Percentiles rank a stretch among this genome's conserved stretches.
Evolutionary conservation across 2,888 invertebrate species (phyloP).

Genomic region (Protophormia terraenovae): DNA sequence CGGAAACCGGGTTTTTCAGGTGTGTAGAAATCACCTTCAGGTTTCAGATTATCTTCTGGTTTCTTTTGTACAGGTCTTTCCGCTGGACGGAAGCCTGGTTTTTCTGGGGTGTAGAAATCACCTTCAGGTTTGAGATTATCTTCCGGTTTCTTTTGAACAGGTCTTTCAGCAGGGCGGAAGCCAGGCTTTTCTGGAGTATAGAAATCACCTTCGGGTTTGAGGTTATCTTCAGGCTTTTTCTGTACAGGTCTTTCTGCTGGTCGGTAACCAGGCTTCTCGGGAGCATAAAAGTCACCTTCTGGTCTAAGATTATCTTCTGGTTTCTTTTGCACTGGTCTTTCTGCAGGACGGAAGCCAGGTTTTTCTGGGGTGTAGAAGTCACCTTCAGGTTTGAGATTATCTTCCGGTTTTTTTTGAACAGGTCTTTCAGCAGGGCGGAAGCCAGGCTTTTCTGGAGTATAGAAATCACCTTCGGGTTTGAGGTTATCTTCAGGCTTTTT

Average conservation of each 20-base stretch:
- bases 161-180: slow-evolving; percentile 81
- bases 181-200: slow-evolving; percentile 76
- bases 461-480: slow-evolving; percentile 84
- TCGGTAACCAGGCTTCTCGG: no score
- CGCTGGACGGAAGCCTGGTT: slow-evolving; percentile 44
- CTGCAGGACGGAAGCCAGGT: slow-evolving; percentile 73
- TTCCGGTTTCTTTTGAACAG: slow-evolving; percentile 82
- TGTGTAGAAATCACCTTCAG: slow-evolving; percentile 72
- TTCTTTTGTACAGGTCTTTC: slow-evolving; percentile 79
- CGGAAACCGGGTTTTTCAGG: slow-evolving; percentile 82
- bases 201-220: slow-evolving; percentile 80
- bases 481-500: slow-evolving; percentile 70
- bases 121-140: slow-evolving; percentile 84
- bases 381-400: slow-evolving; percentile 82
- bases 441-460: slow-evolving; percentile 81
- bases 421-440: slow-evolving; percentile 83
- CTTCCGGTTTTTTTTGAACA: slow-evolving; percentile 79
- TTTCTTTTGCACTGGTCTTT: no score
- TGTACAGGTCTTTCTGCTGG: slow-evolving; percentile 82
- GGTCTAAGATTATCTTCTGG: slow-evolving; percentile 83
- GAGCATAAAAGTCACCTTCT: no score
- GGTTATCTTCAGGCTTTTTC: slow-evolving; percentile 81
- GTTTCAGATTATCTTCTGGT: slow-evolving; percentile 83
- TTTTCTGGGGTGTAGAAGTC: slow-evolving; percentile 82
- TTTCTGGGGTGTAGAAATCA: slow-evolving; percentile 82